Evolutionary conservation across 2,888 invertebrate species (phyloP), one percentile per base, ranked within the genome.

Genomic region (Arctia plantaginis): DNA sequence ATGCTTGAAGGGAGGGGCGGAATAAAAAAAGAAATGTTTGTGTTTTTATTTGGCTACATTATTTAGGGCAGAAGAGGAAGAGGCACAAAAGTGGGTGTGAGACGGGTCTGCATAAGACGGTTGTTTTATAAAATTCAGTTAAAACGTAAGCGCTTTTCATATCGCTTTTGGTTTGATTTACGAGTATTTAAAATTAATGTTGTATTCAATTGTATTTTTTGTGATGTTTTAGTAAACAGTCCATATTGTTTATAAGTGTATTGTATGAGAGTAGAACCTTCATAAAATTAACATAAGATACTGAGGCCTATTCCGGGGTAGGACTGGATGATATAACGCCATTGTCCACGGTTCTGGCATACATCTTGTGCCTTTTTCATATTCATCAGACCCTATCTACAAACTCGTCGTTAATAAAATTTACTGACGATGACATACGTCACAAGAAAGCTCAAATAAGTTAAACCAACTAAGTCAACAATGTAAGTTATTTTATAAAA

Each of bases 11-110:
- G 72, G 76, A 76, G 76, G 73, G 70, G 33, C 73, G 66, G 64
- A 76, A 74, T 75, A 77, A 81, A 80, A 80, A 78, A 59, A 75
- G 66, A 72, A 80, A 76, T 80, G 76, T 83, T 82, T 82, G 72
- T 78, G 72, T 77, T 77, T 80, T 78, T 81, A 77, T 71, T 77
- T 77, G 59, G 72, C 51, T 15, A 77, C 77, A 71, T 76, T 74
- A 77, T 66, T 74, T 83, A 51, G 68, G 23, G 72, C 73, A 70
- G 41, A 70, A 66, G 67, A 69, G 74, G 51, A 35, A 27, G 47
- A 68, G 64, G 41, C 20, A 47, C 23, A 70, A 44, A 59, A 74
- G 64, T 71, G 73, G 47, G 69, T 71, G 71, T 64, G 65, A 6
- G 35, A 73, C 59, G 65, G 41, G 18, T 44, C 66, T 68, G 51